phyloP scores from a whole-genome alignment of 2,113 vertebrate genomes.

The Leucoraja erinaceus region DNA sequence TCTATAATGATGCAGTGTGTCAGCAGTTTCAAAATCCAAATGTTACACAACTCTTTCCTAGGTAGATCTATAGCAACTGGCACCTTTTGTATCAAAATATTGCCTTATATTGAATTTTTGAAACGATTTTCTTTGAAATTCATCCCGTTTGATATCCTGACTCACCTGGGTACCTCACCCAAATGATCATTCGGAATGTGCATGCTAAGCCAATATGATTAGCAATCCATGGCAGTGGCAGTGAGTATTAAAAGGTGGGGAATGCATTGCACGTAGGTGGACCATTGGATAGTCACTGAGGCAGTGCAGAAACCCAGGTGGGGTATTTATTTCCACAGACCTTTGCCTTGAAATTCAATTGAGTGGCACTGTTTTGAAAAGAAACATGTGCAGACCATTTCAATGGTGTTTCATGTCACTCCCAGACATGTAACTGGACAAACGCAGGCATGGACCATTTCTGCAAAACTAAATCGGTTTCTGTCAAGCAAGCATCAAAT shows the following conservation, averaged over 20 bases:
- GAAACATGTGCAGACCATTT: no score
- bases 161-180: not conserved
- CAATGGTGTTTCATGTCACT: no score
- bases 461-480: no score
- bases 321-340: not conserved
- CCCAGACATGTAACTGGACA: no score
- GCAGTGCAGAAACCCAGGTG: not conserved
- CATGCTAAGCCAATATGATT: not conserved
- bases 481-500: no score
- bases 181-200: not conserved
- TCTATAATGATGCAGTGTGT: not conserved
- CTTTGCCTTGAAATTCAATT: no score
- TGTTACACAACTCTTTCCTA: conserved; percentile 13
- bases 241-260: not conserved
- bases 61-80: not conserved
- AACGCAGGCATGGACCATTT: no score
- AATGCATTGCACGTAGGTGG: no score
- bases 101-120: not conserved
- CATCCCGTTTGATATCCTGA: not conserved
- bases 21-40: conserved; percentile 9
- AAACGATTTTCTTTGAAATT: not conserved
- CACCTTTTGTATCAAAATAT: not conserved
- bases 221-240: not conserved
- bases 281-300: not conserved
- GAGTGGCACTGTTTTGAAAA: no score